phyloP scores from a whole-genome alignment of 2,888 invertebrate species.

The Argyresthia albistria region DNA sequence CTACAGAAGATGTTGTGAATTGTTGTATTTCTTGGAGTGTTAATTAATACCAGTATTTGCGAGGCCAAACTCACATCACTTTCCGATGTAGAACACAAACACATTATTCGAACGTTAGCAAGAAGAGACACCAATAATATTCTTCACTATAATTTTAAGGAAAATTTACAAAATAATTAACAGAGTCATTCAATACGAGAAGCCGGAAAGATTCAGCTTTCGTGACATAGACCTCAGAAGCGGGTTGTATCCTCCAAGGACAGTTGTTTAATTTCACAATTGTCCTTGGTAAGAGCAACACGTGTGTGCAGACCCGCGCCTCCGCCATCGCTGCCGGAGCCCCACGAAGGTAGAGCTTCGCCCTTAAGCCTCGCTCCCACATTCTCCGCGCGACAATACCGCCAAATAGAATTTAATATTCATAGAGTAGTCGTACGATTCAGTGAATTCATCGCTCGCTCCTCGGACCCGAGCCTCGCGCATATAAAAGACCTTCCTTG shows the following conservation, averaged over 20 bases:
- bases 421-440: conserved; percentile 67
- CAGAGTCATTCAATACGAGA: too few relatives aligned
- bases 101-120: too few relatives aligned
- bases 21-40: too few relatives aligned
- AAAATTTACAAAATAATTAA: too few relatives aligned
- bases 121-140: too few relatives aligned
- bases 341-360: neutral
- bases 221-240: neutral
- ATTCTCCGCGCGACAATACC: conserved; percentile 58
- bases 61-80: too few relatives aligned
- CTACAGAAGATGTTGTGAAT: too few relatives aligned
- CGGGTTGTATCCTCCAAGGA: neutral
- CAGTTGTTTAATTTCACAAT: too few relatives aligned
- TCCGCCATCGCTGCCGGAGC: neutral
- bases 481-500: conserved; percentile 62
- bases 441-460: conserved; percentile 66
- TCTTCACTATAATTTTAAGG: too few relatives aligned
- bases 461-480: conserved; percentile 60
- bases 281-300: conserved; percentile 10
- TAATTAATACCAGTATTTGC: too few relatives aligned
- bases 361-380: conserved; percentile 19
- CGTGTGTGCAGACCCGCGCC: conserved; percentile 16
- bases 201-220: too few relatives aligned
- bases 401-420: conserved; percentile 69
- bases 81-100: too few relatives aligned